Evolutionary conservation across 2,113 vertebrate species (phyloP), one percentile per base, ranked within the genome.

Genomic region (Siphamia tubifer): DNA sequence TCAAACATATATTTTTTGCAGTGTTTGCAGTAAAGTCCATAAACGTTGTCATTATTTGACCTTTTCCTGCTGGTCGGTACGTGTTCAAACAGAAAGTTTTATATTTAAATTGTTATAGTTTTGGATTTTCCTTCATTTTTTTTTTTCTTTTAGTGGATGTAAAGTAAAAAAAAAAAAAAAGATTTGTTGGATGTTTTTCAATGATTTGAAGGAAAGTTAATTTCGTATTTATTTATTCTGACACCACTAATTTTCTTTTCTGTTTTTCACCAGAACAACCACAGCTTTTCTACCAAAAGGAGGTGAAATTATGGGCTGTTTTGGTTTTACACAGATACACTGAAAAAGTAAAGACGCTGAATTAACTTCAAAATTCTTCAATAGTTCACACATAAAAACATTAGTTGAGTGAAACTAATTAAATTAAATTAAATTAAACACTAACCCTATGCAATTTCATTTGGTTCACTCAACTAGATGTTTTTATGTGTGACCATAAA

Each of bases 191-290:
- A 56, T 15, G 13, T 32, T 24, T 23, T 63, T 55, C 23, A 15
- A 23, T 16, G 34, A 30, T 19, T 47, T 66, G 24, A 43, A 42
- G 64, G 34, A 73, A 79, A 39, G 39, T 64, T 73, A 69, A 57
- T 76, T 64, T 70, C 19, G 3, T 63, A 32, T 81, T 81, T 79
- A 76, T 85, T 85, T 84, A 81, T 83, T 70, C 45, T 55, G 66
- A 77, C 51, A 15, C 28, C 63, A 56, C 71, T 69, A 72, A 55
- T 44, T 30, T 27, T 56, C 35, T 45, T 69, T 54, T 42, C 30
- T 31, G 40, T 54, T 69, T 54, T 15, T 45, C 53, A 10, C 3
- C 0, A 44, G 38, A 65, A 48, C 54, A 75, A 53, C 57, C 58
- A 16, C 58, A 55, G 19, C 45, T 9, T 40, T 39, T 51, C 51